Evolutionary conservation across 2,113 vertebrate genomes (phyloP).

Genomic region (Tupaia tana): DNA sequence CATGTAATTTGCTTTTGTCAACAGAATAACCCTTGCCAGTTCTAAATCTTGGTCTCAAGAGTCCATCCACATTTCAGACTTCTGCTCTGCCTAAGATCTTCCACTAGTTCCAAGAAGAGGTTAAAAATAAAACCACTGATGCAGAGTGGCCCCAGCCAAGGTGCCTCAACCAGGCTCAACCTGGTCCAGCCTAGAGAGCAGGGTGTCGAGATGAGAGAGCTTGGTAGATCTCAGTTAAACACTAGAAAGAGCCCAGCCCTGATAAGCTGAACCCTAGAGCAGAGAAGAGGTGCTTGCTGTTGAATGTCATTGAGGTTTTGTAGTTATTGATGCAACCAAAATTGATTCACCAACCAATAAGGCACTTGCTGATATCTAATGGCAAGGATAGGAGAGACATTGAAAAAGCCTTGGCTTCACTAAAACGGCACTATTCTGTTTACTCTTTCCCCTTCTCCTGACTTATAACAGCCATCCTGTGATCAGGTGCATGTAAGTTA

Average conservation of each 20-base stretch:
- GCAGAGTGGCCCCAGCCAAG: not conserved
- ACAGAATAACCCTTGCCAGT: not conserved
- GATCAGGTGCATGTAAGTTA: not conserved
- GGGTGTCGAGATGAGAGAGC: not conserved
- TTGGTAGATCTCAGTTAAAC: not conserved
- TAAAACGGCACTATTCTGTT: not conserved
- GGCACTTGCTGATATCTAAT: not conserved
- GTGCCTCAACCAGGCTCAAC: not conserved
- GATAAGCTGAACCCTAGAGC: not conserved
- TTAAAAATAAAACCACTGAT: not conserved
- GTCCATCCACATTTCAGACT: not conserved
- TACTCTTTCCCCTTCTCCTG: not conserved
- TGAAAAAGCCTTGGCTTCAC: not conserved
- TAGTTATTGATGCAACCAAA: not conserved
- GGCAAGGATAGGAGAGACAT: not conserved
- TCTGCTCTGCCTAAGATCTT: not conserved
- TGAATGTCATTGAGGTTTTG: not conserved
- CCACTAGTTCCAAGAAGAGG: not conserved
- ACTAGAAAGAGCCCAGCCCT: not conserved
- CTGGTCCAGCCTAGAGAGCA: not conserved
- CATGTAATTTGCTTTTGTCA: not conserved
- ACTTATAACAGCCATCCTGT: not conserved
- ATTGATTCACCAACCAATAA: not conserved
- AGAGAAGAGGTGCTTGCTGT: not conserved
- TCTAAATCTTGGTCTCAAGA: not conserved